Evolutionary conservation across 2,888 invertebrate species (phyloP), one percentile per base, ranked within the genome.

Genomic region (Syrphus vitripennis): DNA sequence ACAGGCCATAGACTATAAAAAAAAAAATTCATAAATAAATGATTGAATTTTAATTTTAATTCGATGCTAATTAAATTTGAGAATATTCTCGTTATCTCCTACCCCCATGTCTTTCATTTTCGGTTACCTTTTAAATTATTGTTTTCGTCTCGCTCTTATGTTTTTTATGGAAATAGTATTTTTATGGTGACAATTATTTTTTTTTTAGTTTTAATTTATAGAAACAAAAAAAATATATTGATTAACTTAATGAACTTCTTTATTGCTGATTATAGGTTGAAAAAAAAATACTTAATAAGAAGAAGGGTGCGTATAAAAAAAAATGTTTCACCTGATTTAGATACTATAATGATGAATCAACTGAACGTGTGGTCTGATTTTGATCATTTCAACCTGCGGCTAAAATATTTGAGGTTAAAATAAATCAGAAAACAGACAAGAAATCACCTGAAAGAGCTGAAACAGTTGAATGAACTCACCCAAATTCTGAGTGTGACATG

Each of bases 381-480:
- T 34, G 12, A 74, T 16, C 12, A 12, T 31, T 61, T 61, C n/a
- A 21, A 61, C 50, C 59, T 24, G 7, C 21, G 50, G 67, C 37
- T 16, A 12, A 26, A 26, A n/a, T n/a, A n/a, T n/a, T 24, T 24
- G 50, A 9, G 26, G n/a, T n/a, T n/a, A 6, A 14, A 14, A 34
- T 55, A 71, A 83, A 48, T 10, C n/a, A 42, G 29, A 10, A 63
- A 5, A n/a, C 12, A 34, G 29, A 21, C 69, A 21, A 55, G 1
- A 53, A 50, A 24, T 50, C 65, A 65, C 40, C 72, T 29, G 29
- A 65, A 26, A n/a, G 59, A 84, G 83, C 72, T 29, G 29, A 65
- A 26, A n/a, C 53, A 84, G 83, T 80, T 84, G 83, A 84, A 84
- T 67, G 80, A 80, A 80, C 78, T 80, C 65, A 77, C 63, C 57